phyloP scores from a whole-genome alignment of 2,113 vertebrate genomes.

The Psammodynastes pulverulentus region DNA sequence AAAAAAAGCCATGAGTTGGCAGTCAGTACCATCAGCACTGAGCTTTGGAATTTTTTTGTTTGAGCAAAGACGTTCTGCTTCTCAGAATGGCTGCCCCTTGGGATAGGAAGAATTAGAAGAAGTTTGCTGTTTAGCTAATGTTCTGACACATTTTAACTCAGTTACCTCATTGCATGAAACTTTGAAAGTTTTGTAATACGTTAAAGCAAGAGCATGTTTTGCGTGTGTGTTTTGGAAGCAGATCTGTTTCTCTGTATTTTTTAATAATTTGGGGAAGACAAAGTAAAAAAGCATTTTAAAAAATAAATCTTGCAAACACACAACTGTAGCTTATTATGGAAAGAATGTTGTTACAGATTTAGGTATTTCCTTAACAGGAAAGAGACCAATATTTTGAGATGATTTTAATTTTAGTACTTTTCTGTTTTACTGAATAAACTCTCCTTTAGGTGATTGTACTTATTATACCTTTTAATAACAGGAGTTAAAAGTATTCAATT shows the following conservation, averaged over 20 bases:
- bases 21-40: not conserved
- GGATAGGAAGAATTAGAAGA: constrained; percentile 18
- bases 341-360: not conserved
- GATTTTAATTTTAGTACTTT: constrained; percentile 21
- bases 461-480: not conserved
- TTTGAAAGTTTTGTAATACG: constrained; percentile 3
- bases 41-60: constrained; percentile 20
- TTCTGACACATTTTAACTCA: constrained; percentile 16
- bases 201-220: not conserved
- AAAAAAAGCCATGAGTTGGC: constrained; percentile 8
- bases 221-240: not conserved
- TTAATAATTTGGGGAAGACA: not conserved
- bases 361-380: not conserved
- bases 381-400: constrained; percentile 6
- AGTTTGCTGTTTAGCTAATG: constrained; percentile 1
- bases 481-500: not conserved
- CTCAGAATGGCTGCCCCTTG: constrained; percentile 10
- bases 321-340: constrained; percentile 1
- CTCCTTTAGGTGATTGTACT: not conserved
- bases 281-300: not conserved
- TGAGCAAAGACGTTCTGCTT: not conserved
- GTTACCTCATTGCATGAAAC: constrained; percentile 11
- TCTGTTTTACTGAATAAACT: not conserved
- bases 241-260: not conserved
- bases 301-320: not conserved